These are phyloP conservation scores for Emydura subglobosa DNA, from an alignment of 2,113 vertebrate genomes.

Conservation along the genomic window DNA sequence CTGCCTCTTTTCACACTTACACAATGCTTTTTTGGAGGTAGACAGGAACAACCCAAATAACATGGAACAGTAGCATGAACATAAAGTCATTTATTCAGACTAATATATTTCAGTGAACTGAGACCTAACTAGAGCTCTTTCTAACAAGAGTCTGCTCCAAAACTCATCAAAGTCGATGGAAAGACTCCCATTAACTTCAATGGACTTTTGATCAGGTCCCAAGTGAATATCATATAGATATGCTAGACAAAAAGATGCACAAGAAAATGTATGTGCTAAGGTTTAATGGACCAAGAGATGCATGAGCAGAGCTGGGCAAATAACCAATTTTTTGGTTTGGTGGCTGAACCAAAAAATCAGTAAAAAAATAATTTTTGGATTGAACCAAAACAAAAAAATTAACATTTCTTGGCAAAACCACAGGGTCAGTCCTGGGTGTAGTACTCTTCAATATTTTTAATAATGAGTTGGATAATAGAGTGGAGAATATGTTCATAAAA, in stretches of 20 bases:
- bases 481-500: background rate
- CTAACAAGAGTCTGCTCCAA: fast-evolving
- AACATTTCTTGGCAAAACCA: background rate
- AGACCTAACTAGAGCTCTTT: background rate
- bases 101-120: fast-evolving
- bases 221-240: background rate
- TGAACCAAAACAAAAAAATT: background rate
- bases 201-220: background rate
- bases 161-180: fast-evolving
- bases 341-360: background rate
- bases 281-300: fast-evolving
- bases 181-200: fast-evolving
- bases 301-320: fast-evolving
- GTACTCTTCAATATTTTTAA: background rate
- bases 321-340: background rate
- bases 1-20: background rate
- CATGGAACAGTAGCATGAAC: background rate
- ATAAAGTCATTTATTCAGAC: background rate
- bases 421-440: background rate
- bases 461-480: background rate
- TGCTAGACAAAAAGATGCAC: background rate
- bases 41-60: fast-evolving
- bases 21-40: background rate
- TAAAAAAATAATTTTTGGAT: background rate
- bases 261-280: background rate